Conservation (phyloP, 2,888 invertebrate genomes). For the Lasioglossum villosulum region DNA sequence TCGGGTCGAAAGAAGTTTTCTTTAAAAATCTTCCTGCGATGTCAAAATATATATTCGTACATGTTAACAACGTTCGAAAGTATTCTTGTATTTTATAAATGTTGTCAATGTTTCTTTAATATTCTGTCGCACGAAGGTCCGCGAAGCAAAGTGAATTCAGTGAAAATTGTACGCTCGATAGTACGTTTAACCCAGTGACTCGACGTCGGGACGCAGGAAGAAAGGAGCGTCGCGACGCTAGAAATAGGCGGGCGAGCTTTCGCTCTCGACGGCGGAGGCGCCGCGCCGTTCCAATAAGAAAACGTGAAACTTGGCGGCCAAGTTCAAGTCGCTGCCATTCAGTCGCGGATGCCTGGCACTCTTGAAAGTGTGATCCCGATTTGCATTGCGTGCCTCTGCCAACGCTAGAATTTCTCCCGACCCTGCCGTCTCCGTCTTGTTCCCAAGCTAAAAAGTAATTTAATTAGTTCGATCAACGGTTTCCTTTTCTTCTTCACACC, state of each 20-base stretch:
- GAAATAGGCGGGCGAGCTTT: constrained; percentile 82
- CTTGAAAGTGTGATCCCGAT: constrained; percentile 65
- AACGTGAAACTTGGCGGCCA: constrained; percentile 82
- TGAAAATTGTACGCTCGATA: constrained; percentile 62
- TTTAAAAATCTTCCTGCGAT: not conserved
- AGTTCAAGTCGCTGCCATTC: constrained; percentile 80
- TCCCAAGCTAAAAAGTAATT: constrained; percentile 19
- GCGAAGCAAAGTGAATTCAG: constrained; percentile 42
- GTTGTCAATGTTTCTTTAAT: not conserved
- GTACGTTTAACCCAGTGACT: constrained; percentile 80
- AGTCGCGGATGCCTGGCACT: constrained; percentile 65
- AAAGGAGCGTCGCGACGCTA: constrained; percentile 77
- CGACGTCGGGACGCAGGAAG: constrained; percentile 73
- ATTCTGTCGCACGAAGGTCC: not conserved
- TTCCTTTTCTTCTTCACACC: too few relatives aligned
- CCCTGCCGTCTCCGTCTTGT: constrained; percentile 10
- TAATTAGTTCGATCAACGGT: not conserved
- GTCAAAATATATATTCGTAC: not conserved
- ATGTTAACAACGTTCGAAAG: not conserved
- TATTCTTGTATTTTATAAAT: not conserved
- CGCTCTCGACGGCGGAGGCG: constrained; percentile 79
- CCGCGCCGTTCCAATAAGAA: constrained; percentile 78
- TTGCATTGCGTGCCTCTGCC: constrained; percentile 60
- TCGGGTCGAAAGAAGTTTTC: not conserved
- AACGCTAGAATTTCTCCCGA: constrained; percentile 38